phyloP scores from a whole-genome alignment of 2,113 vertebrate genomes.

The Anthoscopus minutus region DNA sequence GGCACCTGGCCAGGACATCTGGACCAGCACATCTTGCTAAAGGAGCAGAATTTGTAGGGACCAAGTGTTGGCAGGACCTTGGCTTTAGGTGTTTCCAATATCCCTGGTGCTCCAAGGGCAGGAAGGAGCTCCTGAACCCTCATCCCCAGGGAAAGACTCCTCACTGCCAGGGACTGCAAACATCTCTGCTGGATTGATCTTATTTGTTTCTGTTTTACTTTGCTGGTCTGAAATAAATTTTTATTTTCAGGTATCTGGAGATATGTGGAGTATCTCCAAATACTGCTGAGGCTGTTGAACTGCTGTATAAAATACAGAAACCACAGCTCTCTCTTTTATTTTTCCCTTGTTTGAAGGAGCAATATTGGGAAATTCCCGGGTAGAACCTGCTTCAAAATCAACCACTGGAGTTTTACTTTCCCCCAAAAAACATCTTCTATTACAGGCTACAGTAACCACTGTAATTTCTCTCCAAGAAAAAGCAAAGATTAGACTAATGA shows the following conservation, averaged over 20 bases:
- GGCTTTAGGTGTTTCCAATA: not conserved
- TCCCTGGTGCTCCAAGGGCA: not conserved
- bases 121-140: not conserved
- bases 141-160: not conserved
- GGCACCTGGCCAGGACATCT: not conserved
- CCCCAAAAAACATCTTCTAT: not conserved
- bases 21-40: not conserved
- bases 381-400: not conserved
- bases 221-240: not conserved
- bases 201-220: not conserved
- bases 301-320: not conserved
- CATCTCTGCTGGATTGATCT: not conserved
- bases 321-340: not conserved
- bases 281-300: not conserved
- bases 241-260: not conserved
- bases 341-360: not conserved
- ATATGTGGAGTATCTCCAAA: not conserved
- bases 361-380: not conserved
- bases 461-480: not conserved
- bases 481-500: not conserved
- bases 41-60: not conserved
- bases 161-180: not conserved
- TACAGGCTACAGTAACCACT: not conserved
- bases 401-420: not conserved
- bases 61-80: not conserved